Evolutionary conservation across 1,140 invertebrate species (phyloP).

Genomic region (Trinorchestia longiramus): DNA sequence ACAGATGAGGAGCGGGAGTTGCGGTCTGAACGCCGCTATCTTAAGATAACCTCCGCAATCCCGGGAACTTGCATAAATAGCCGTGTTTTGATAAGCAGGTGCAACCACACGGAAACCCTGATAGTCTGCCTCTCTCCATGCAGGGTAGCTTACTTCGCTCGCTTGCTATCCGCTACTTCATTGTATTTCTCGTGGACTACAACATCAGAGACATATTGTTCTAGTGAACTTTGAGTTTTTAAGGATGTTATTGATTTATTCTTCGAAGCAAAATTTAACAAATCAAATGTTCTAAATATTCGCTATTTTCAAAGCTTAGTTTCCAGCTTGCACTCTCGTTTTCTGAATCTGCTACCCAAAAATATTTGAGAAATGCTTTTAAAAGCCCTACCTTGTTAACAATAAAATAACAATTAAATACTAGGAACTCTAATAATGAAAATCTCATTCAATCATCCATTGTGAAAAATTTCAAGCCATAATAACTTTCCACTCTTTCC

Average conservation of each 20-base stretch:
- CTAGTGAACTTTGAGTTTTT: background rate
- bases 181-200: background rate
- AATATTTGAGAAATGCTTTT: too few species aligned
- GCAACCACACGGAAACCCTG: conserved; percentile 24
- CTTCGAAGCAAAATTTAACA: too few species aligned
- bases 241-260: background rate
- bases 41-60: background rate
- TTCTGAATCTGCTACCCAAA: too few species aligned
- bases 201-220: background rate
- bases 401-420: too few species aligned
- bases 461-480: too few species aligned
- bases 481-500: too few species aligned
- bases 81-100: background rate
- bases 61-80: conserved; percentile 24
- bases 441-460: too few species aligned
- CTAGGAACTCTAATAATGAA: too few species aligned
- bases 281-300: too few species aligned
- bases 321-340: too few species aligned
- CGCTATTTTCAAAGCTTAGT: too few species aligned
- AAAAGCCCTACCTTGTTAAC: too few species aligned
- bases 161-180: background rate
- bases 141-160: background rate
- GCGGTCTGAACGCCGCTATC: background rate
- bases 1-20: background rate
- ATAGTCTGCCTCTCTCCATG: background rate